phyloP scores from a whole-genome alignment of 2,888 invertebrate genomes.

The Eucriotettix oculatus region DNA sequence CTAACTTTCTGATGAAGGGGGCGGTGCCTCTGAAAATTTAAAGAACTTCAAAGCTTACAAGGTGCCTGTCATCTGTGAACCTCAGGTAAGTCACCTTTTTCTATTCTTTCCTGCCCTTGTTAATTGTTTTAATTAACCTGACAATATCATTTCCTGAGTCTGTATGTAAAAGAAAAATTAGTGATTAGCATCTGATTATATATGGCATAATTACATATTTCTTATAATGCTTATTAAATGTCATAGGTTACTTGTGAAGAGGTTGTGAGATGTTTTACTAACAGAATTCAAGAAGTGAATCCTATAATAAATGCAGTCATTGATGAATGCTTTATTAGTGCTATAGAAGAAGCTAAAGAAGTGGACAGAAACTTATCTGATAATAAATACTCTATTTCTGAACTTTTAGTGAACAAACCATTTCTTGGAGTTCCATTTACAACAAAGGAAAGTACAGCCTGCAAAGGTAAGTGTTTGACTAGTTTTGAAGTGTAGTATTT shows the following conservation, averaged over 20 bases:
- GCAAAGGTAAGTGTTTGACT: slow-evolving; percentile 35
- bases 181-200: no score
- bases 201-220: background rate
- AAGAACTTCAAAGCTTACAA: no score
- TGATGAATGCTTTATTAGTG: slow-evolving; percentile 60
- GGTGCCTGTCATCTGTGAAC: no score
- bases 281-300: slow-evolving; percentile 62
- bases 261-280: slow-evolving; percentile 55
- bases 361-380: slow-evolving; percentile 52
- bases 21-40: no score
- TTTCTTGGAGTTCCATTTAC: slow-evolving; percentile 87
- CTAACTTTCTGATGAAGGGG: no score
- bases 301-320: slow-evolving; percentile 65
- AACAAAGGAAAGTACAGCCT: slow-evolving; percentile 74
- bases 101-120: no score
- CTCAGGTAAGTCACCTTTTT: no score
- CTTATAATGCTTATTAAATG: background rate
- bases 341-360: slow-evolving; percentile 56
- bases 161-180: no score
- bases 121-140: no score
- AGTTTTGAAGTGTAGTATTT: background rate
- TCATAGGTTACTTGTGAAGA: slow-evolving; percentile 42
- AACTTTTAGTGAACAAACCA: slow-evolving; percentile 48
- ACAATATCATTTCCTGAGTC: no score
- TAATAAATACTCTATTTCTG: slow-evolving; percentile 30